phyloP scores from a whole-genome alignment of 1,140 invertebrate species.

The Chelonus insularis region DNA sequence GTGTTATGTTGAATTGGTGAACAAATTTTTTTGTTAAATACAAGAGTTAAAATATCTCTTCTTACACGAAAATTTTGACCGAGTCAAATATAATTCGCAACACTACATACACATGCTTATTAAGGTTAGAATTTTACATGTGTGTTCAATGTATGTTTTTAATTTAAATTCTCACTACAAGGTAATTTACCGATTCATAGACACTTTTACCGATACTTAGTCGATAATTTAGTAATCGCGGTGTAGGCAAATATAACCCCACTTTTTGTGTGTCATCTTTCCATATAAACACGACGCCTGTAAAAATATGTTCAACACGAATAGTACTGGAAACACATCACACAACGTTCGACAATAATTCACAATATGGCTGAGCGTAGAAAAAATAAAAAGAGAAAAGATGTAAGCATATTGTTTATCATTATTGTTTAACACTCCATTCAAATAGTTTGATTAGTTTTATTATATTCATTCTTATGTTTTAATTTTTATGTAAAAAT shows the following conservation, averaged over 20 bases:
- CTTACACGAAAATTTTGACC: not conserved
- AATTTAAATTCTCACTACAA: too few species aligned
- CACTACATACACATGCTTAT: not conserved
- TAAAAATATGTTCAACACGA: not conserved
- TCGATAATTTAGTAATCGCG: too few species aligned
- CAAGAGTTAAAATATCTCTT: not conserved
- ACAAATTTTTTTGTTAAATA: not conserved
- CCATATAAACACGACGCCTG: not conserved
- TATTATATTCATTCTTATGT: not conserved
- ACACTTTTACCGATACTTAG: too few species aligned
- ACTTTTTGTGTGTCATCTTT: not conserved
- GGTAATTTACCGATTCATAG: too few species aligned
- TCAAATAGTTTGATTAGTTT: too few species aligned
- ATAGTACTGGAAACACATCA: not conserved
- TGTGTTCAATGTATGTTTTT: not conserved
- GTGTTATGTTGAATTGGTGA: not conserved
- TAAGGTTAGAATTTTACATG: not conserved
- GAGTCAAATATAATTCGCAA: not conserved
- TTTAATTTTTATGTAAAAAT: not conserved
- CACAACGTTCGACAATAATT: conserved; percentile 38
- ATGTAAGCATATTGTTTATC: conserved; percentile 62
- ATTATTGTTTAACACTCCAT: conserved; percentile 3
- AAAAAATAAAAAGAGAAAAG: conserved; percentile 75
- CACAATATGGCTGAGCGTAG: conserved; percentile 75
- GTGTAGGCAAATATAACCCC: too few species aligned